Base-by-base conservation (phyloP, 1,140 invertebrate genomes). In the Triops cancriformis region DNA sequence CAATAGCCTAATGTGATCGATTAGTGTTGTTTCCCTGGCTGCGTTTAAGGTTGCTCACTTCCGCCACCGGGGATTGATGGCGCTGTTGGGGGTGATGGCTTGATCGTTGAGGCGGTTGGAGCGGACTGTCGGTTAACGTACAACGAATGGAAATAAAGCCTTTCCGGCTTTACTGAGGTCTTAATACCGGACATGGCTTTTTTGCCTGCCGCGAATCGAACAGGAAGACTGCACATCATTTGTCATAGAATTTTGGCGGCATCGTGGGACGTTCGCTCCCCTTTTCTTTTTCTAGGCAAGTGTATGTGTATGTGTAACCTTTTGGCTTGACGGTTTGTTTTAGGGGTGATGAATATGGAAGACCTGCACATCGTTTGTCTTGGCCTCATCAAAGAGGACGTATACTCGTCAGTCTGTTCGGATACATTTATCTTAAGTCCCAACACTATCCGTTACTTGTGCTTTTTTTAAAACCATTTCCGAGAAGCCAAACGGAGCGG, bases 381-480 rank as follows among this genome's bases (percentile, higher is more conserved):
- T 64, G 51, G 51, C 51, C 51, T 64, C 51, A 64, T 64, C 51
- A 64, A 64, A 64, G 18, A 2, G 51, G 51, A 64, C 51, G 51
- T 64, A 64, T n/a, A 64, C 51, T 64, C 51, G 51, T 64, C 51
- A 64, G 51, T 64, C 51, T 64, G 51, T 64, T 64, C 51, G 23
- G 51, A 64, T 64, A 64, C 51, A 64, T 64, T 64, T 64, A 23
- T 64, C 51, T 64, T 64, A 64, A 64, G 51, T 23, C 51, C 23
- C 51, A 23, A 64, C 51, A 64, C 51, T 64, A 64, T 64, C 51
- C 14, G n/a, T 64, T 64, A 64, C 23, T 64, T 23, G n/a, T 18
- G 14, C 23, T 64, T 64, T n/a, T 64, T 64, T 64, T 23, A 23
- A 4, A 18, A n/a, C 51, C 0, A n/a, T 64, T 23, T 64, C 23